phyloP scores from a whole-genome alignment of 2,113 vertebrate species.

The Lutjanus erythropterus region DNA sequence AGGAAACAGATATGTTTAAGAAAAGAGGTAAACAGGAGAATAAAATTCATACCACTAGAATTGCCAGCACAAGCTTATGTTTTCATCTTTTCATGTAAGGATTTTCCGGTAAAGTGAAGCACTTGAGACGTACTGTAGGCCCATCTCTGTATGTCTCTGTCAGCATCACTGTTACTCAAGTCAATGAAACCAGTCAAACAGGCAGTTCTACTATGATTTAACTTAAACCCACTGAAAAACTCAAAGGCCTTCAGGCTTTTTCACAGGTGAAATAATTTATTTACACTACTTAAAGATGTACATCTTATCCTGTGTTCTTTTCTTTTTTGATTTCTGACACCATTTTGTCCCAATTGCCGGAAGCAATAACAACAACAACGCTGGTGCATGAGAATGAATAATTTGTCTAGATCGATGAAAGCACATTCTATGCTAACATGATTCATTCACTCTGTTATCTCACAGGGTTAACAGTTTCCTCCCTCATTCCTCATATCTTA shows the following conservation, averaged over 20 bases:
- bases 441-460: not conserved
- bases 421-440: not conserved
- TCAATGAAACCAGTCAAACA: not conserved
- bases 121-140: not conserved
- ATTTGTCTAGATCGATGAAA: not conserved
- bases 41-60: not conserved
- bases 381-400: not conserved
- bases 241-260: not conserved
- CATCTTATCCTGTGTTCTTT: not conserved
- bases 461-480: not conserved
- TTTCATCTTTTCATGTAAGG: not conserved
- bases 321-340: constrained; percentile 1
- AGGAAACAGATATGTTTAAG: not conserved
- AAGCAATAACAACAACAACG: constrained; percentile 3
- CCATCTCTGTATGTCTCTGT: not conserved
- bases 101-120: constrained; percentile 2
- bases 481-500: not conserved
- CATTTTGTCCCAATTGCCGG: not conserved
- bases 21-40: not conserved
- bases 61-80: not conserved
- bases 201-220: not conserved
- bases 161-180: not conserved
- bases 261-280: not conserved
- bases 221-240: not conserved
- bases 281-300: not conserved